Conservation (phyloP, 1,140 invertebrate genomes). For the Oppia nitens region DNA sequence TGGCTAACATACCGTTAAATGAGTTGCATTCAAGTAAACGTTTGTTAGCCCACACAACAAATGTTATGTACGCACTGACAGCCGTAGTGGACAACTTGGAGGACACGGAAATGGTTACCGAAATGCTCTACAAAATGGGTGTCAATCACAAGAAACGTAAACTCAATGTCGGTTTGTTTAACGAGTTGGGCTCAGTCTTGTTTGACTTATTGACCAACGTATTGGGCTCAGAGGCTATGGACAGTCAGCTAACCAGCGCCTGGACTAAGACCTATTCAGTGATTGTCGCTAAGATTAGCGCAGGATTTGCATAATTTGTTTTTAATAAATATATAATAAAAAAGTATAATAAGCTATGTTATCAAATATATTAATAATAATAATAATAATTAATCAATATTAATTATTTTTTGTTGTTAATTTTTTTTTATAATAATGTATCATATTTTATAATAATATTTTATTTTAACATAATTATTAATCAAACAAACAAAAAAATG, state of each 20-base stretch:
- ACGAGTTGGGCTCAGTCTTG: constrained; percentile 31
- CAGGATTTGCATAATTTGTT: not conserved
- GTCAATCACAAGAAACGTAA: constrained; percentile 39
- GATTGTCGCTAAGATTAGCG: not conserved
- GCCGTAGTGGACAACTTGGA: constrained; percentile 44
- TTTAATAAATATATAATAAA: too few species aligned
- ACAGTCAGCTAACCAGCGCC: not conserved
- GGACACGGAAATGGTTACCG: constrained; percentile 41
- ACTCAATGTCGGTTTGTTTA: constrained; percentile 33
- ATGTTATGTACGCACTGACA: constrained; percentile 42
- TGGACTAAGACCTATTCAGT: not conserved
- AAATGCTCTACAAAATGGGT: constrained; percentile 42
- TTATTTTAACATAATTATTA: too few species aligned
- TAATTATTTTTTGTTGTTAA: too few species aligned
- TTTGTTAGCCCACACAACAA: constrained; percentile 46
- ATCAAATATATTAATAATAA: too few species aligned
- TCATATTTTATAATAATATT: too few species aligned
- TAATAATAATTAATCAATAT: too few species aligned
- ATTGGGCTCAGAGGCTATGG: not conserved
- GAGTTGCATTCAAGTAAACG: constrained; percentile 38
- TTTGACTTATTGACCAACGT: constrained; percentile 25
- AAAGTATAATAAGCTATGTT: too few species aligned
- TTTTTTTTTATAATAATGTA: too few species aligned
- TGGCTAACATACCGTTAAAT: constrained; percentile 38
- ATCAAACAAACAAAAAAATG: too few species aligned